Evolutionary conservation across 2,113 vertebrate species (phyloP).

Genomic region (human): DNA sequence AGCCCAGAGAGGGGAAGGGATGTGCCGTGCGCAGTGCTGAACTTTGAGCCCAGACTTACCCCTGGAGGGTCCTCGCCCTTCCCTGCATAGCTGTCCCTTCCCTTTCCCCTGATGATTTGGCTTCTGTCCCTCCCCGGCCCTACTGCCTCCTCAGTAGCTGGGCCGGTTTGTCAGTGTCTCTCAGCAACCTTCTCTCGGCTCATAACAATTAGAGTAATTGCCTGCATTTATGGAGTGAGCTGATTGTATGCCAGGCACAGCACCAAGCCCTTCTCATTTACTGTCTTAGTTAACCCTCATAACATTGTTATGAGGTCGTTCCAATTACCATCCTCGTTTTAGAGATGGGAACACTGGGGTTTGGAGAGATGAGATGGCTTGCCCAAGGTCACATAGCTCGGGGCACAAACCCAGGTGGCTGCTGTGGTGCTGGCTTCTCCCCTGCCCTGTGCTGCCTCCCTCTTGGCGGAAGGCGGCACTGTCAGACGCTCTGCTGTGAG

Average conservation of each 20-base stretch:
- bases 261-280: not conserved
- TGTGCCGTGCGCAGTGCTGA: not conserved
- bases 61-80: not conserved
- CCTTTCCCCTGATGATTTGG: not conserved
- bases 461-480: not conserved
- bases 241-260: not conserved
- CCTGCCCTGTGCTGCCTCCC: not conserved
- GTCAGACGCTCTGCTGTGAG: not conserved
- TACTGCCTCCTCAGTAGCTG: not conserved
- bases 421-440: not conserved
- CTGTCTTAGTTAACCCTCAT: slow-evolving; percentile 13
- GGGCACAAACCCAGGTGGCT: rapidly evolving
- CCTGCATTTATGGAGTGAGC: not conserved
- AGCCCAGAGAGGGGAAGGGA: not conserved
- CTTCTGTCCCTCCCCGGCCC: not conserved
- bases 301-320: slow-evolving; percentile 34
- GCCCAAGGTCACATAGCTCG: not conserved
- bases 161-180: not conserved
- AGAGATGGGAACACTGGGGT: not conserved
- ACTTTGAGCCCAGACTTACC: not conserved
- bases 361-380: not conserved
- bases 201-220: slow-evolving; percentile 57
- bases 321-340: slow-evolving; percentile 14
- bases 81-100: rapidly evolving
- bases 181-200: slow-evolving; percentile 28